phyloP scores from a whole-genome alignment of 2,888 invertebrate genomes.

The Exocentrus adspersus region DNA sequence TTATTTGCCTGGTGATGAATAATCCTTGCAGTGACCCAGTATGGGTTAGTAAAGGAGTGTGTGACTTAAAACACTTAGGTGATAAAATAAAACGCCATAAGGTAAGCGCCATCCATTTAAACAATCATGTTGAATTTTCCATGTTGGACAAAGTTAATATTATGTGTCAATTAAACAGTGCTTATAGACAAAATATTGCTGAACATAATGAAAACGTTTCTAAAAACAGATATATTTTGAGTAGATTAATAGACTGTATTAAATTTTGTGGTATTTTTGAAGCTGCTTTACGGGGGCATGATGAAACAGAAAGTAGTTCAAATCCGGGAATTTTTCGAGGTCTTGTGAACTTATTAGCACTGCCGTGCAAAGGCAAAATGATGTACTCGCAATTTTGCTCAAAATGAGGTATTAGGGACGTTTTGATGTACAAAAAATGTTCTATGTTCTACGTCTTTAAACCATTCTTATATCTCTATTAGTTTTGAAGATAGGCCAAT shows the following conservation, averaged over 20 bases:
- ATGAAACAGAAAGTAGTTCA: conserved; percentile 38
- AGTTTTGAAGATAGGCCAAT: too few relatives aligned
- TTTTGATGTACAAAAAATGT: too few relatives aligned
- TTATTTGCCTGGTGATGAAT: conserved; percentile 3
- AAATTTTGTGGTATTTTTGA: conserved; percentile 52
- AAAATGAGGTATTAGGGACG: too few relatives aligned
- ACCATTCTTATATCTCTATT: too few relatives aligned
- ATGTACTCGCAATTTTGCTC: too few relatives aligned
- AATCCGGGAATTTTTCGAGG: conserved; percentile 47
- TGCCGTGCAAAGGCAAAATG: too few relatives aligned
- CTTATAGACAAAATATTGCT: conserved; percentile 33
- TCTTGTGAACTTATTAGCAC: conserved; percentile 36
- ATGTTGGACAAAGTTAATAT: conserved; percentile 41
- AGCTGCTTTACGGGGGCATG: conserved; percentile 49
- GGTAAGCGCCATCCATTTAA: not conserved
- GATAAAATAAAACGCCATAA: not conserved
- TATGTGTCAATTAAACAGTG: conserved; percentile 36
- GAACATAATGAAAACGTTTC: conserved; percentile 44
- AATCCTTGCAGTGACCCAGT: not conserved
- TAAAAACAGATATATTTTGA: conserved; percentile 46
- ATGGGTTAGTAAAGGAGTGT: not conserved
- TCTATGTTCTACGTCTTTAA: too few relatives aligned
- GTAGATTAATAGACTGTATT: conserved; percentile 48
- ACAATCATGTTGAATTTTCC: conserved; percentile 20
- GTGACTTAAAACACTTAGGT: conserved; percentile 14